Evolutionary conservation across 2,797 vertebrate genomes (phyloP).

Genomic region (Podarcis lilfordi): DNA sequence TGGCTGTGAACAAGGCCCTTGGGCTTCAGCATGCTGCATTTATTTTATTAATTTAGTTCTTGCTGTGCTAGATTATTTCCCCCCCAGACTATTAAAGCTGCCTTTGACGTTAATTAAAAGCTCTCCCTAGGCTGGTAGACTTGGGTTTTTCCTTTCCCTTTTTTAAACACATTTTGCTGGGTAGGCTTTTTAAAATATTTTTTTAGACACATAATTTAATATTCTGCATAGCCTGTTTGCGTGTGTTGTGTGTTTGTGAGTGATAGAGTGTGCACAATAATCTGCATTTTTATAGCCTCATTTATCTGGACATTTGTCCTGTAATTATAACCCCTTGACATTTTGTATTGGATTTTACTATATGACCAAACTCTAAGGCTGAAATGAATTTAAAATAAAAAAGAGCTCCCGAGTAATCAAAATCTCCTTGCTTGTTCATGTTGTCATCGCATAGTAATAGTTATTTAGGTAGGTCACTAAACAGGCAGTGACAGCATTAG

Average conservation of each 20-base stretch:
- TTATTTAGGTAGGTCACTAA: neutral
- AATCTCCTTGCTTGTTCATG: neutral
- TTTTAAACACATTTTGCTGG: neutral
- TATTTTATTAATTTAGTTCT: conserved; percentile 76
- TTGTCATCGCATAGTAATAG: neutral
- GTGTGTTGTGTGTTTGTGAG: neutral
- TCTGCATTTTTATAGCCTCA: neutral
- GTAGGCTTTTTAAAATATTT: neutral
- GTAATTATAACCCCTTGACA: neutral
- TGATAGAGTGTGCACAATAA: neutral
- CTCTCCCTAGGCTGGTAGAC: conserved; percentile 66
- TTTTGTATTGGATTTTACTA: neutral
- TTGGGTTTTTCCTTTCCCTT: neutral
- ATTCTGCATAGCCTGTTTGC: neutral
- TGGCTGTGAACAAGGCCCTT: conserved; percentile 67
- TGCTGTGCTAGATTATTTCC: conserved; percentile 60
- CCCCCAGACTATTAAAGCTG: conserved; percentile 65
- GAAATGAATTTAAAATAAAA: neutral
- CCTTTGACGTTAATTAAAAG: conserved; percentile 76
- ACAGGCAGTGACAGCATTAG: neutral
- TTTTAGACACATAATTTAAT: neutral
- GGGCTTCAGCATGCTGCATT: conserved; percentile 65
- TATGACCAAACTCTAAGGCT: neutral
- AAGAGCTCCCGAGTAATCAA: neutral
- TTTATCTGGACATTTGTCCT: conserved; percentile 14